Percentiles rank a stretch among this genome's conserved stretches.
Conservation (phyloP, 1,140 invertebrate species). For the Papilio polyxenes region DNA sequence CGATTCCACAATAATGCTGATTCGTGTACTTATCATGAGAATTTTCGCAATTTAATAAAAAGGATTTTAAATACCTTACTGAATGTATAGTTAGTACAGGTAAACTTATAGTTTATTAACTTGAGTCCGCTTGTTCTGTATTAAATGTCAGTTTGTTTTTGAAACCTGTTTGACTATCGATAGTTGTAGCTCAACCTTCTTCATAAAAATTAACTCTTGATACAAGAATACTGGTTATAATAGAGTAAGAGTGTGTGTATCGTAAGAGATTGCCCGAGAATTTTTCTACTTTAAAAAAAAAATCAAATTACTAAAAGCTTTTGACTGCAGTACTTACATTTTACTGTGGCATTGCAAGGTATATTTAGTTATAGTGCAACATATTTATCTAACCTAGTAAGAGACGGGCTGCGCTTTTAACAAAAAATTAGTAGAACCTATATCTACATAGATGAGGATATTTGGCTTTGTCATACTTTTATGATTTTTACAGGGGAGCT, state of each 20-base stretch:
- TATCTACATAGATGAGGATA: too few relatives aligned
- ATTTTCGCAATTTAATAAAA: neutral
- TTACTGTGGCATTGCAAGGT: too few relatives aligned
- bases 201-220: neutral
- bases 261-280: neutral
- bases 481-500: too few relatives aligned
- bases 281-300: too few relatives aligned
- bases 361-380: too few relatives aligned
- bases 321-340: too few relatives aligned
- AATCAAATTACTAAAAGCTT: too few relatives aligned
- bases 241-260: neutral
- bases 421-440: too few relatives aligned
- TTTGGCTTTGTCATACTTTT: too few relatives aligned
- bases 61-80: neutral
- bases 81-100: neutral
- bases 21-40: neutral
- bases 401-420: too few relatives aligned
- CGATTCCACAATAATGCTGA: conserved; percentile 10
- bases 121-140: neutral
- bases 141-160: conserved; percentile 30
- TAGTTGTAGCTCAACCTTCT: conserved; percentile 20
- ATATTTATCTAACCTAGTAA: too few relatives aligned
- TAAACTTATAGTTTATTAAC: neutral
- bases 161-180: conserved; percentile 16
- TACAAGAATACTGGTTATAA: neutral